phyloP scores from a whole-genome alignment of 2,888 invertebrate genomes.

The Cepaea hortensis region DNA sequence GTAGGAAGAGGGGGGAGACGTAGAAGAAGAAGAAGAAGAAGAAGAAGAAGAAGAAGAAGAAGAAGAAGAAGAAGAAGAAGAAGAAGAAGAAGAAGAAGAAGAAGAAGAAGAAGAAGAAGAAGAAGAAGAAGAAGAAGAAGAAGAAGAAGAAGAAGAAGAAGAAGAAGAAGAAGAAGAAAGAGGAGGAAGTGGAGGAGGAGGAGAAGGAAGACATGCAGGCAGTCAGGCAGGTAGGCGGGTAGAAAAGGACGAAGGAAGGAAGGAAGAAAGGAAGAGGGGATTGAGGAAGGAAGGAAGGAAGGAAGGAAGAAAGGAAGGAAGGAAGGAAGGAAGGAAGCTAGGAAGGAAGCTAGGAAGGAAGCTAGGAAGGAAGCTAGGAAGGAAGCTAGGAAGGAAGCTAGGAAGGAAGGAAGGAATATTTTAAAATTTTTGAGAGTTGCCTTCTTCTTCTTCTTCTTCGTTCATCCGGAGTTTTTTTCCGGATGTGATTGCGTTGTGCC shows the following conservation, averaged over 20 bases:
- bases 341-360: not conserved
- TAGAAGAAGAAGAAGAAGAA: not conserved
- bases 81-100: conserved; percentile 1
- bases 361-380: not conserved
- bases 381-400: not conserved
- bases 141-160: too few relatives aligned
- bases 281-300: too few relatives aligned
- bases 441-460: too few relatives aligned
- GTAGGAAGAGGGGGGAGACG: not conserved
- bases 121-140: not conserved
- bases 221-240: not conserved
- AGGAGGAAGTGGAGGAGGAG: not conserved
- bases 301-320: too few relatives aligned
- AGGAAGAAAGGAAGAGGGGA: too few relatives aligned
- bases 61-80: not conserved
- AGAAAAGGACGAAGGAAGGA: not conserved
- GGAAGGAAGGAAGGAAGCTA: too few relatives aligned
- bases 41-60: not conserved
- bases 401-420: not conserved
- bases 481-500: too few relatives aligned
- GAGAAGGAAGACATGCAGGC: too few relatives aligned
- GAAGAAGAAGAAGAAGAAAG: not conserved
- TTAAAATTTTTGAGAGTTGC: not conserved
- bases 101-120: too few relatives aligned
- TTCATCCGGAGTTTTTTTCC: too few relatives aligned